Base-by-base conservation (phyloP, 2,888 invertebrate genomes). In the Lordiphosa fenestrarum region DNA sequence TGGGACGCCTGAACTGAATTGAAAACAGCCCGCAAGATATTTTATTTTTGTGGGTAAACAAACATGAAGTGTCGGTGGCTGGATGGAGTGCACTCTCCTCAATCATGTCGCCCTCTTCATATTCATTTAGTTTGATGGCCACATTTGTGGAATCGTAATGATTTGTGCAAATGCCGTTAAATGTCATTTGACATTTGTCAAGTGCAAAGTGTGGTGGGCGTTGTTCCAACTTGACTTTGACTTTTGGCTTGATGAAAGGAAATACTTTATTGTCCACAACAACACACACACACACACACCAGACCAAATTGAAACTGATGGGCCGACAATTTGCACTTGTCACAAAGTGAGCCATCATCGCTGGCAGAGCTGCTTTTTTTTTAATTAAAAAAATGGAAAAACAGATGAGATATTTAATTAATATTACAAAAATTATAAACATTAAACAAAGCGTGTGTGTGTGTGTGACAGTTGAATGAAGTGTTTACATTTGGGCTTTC, bases 351-450 rank as follows among this genome's bases (percentile, higher is more conserved):
- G 84, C 76, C 77, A 63, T 83, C 81, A 68, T 51, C 40, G 54
- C 44, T 44, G 33, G 35, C 25, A 6, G n/a, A 23, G 7, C 15
- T 15, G 1, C 15, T 35, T 33, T n/a, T 38, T 38, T 51, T 56
- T 61, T 71, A 74, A 74, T 72, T 71, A 72, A 74, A 67, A 39
- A 56, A 36, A 55, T 7, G 33, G 7, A 13, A 42, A 19, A 42
- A 42, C 25, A 30, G 81, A 53, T 46, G 57, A 66, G 60, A 66
- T 84, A 84, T 77, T 76, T 83, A 83, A 76, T 76, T 73, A 76
- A 76, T 76, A 80, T 81, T 83, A 76, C 59, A 83, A 76, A 83
- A 71, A 72, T 80, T 75, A 83, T 83, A 80, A 76, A 80, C 84
- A 80, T 73, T 78, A 69, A 57, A 66, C 66, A 61, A 30, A 39